These are phyloP conservation scores for Drosophila chauvacae DNA, from an alignment of 1,140 invertebrate species.

Conservation along the genomic window DNA sequence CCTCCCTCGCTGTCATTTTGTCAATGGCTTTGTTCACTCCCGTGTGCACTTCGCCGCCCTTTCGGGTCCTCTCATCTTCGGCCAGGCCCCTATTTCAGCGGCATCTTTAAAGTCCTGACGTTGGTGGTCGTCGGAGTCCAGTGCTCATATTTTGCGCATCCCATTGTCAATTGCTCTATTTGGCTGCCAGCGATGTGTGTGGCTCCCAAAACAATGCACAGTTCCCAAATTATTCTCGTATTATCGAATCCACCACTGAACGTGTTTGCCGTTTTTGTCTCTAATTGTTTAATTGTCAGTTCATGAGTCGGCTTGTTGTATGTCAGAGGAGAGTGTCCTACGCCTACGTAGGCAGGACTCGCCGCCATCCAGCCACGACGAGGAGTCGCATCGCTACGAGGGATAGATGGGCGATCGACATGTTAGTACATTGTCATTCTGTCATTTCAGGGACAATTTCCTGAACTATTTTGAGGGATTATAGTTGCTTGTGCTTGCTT, in stretches of 20 bases:
- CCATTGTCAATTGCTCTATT: slow-evolving; percentile 81
- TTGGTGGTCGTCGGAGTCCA: slow-evolving; percentile 63
- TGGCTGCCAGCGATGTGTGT: slow-evolving; percentile 51
- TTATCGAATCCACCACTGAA: slow-evolving; percentile 66
- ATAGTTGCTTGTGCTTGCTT: slow-evolving; percentile 34
- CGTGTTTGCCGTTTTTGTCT: slow-evolving; percentile 66
- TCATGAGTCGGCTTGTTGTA: slow-evolving; percentile 59
- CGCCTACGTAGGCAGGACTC: slow-evolving; percentile 16
- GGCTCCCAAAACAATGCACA: slow-evolving; percentile 38
- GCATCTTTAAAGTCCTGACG: slow-evolving; percentile 62
- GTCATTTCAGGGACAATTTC: slow-evolving; percentile 64
- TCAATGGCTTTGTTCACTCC: slow-evolving; percentile 78
- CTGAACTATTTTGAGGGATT: slow-evolving; percentile 61
- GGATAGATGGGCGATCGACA: slow-evolving; percentile 32
- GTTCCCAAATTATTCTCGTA: slow-evolving; percentile 78
- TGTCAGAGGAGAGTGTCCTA: slow-evolving; percentile 14
- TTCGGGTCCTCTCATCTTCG: slow-evolving; percentile 71
- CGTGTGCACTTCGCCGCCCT: slow-evolving; percentile 25
- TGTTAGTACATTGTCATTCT: slow-evolving; percentile 58
- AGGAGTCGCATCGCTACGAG: not conserved
- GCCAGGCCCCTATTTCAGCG: slow-evolving; percentile 62
- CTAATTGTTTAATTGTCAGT: slow-evolving; percentile 81
- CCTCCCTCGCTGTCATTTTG: slow-evolving; percentile 44
- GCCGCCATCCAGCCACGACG: not conserved
- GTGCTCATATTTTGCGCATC: slow-evolving; percentile 73